Evolutionary conservation across 2,797 vertebrate genomes (phyloP).

Genomic region (Squalus acanthias): DNA sequence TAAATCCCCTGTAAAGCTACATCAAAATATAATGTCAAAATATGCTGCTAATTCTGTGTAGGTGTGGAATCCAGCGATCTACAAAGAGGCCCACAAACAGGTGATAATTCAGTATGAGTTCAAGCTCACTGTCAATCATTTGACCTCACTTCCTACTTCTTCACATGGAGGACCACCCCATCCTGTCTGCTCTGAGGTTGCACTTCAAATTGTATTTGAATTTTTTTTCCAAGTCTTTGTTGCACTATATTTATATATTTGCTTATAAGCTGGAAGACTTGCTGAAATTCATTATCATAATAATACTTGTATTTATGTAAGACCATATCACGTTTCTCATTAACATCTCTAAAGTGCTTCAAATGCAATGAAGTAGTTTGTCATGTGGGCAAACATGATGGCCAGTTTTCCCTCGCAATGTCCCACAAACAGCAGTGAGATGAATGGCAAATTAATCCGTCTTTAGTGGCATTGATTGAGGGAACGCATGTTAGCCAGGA

Average conservation of each 20-base stretch:
- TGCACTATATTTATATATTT: background rate
- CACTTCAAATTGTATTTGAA: background rate
- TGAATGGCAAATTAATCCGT: background rate
- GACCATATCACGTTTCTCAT: background rate
- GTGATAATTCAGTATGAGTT: background rate
- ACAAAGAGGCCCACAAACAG: background rate
- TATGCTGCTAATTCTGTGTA: background rate
- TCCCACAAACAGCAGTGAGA: background rate
- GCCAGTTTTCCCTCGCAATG: background rate
- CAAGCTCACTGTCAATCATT: background rate
- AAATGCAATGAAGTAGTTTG: background rate
- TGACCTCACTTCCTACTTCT: background rate
- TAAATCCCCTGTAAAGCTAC: background rate
- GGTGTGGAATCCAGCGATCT: background rate
- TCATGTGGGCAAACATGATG: background rate
- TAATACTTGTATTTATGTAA: background rate
- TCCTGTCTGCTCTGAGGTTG: background rate
- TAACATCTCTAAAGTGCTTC: background rate
- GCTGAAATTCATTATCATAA: background rate
- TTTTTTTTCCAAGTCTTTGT: background rate
- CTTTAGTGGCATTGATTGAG: background rate
- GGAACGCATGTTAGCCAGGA: background rate
- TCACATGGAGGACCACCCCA: background rate
- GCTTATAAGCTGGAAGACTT: background rate
- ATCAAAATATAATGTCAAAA: background rate